phyloP scores from a whole-genome alignment of 2,113 vertebrate genomes.

The Cottus gobio region DNA sequence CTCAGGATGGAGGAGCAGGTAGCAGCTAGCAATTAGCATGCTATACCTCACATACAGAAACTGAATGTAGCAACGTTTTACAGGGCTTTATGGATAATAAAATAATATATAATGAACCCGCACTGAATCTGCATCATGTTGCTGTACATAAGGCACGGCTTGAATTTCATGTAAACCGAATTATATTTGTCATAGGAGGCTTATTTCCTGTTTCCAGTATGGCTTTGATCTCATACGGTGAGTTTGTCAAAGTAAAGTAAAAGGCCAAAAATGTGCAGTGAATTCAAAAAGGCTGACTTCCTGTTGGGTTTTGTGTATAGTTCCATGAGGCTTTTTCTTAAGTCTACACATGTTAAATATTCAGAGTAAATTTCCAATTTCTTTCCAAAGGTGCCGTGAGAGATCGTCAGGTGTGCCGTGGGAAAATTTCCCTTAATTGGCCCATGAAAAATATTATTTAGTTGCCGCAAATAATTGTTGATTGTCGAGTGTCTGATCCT shows the following conservation, averaged over 20 bases:
- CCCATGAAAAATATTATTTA: no score
- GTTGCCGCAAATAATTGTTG: no score
- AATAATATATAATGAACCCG: not conserved
- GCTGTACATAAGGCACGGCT: not conserved
- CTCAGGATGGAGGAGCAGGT: not conserved
- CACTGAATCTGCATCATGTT: not conserved
- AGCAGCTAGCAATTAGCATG: not conserved
- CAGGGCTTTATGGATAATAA: not conserved
- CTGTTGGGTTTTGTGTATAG: not conserved
- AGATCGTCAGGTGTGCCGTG: no score
- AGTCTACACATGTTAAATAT: no score
- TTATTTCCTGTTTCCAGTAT: not conserved
- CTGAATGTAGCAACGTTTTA: not conserved
- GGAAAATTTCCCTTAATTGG: no score
- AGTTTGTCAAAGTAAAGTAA: not conserved
- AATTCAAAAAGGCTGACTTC: not conserved
- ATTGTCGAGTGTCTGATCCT: no score
- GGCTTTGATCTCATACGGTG: not conserved
- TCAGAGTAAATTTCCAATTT: no score
- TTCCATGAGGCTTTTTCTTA: no score
- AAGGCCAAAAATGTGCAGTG: no score
- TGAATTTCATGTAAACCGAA: not conserved
- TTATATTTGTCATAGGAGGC: not conserved
- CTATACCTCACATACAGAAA: not conserved
- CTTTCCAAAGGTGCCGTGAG: no score